phyloP scores from a whole-genome alignment of 2,797 vertebrate species.

The Hemibagrus guttatus region DNA sequence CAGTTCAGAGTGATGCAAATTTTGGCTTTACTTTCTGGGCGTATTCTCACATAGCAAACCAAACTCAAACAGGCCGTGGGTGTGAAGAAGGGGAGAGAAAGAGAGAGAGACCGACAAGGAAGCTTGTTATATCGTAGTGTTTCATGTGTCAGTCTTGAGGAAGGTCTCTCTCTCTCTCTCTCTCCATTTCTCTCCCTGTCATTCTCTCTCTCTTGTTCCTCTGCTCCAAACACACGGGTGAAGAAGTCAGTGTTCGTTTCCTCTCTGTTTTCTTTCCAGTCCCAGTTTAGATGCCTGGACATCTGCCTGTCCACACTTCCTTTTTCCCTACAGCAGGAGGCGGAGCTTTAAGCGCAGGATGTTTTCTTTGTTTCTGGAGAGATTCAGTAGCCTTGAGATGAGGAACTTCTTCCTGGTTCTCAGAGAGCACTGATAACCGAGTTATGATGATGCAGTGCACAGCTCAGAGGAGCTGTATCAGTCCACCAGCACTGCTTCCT shows the following conservation, averaged over 20 bases:
- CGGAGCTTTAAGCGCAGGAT: neutral
- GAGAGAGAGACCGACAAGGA: conserved; percentile 6
- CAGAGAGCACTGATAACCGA: neutral
- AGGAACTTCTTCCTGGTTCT: neutral
- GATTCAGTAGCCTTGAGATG: neutral
- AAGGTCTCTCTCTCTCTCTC: neutral
- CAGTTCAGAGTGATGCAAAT: neutral
- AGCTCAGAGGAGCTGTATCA: conserved; percentile 8
- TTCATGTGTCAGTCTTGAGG: neutral
- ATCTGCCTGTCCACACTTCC: neutral
- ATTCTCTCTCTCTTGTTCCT: too few species aligned
- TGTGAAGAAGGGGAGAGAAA: conserved; percentile 12
- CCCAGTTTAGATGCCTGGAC: neutral
- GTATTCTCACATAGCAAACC: conserved; percentile 8
- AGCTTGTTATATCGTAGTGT: too few species aligned
- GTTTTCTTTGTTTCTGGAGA: conserved; percentile 13
- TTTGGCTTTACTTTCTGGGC: conserved; percentile 11
- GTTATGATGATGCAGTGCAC: neutral
- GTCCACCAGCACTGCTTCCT: conserved; percentile 5
- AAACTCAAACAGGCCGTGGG: conserved; percentile 16
- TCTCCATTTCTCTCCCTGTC: too few species aligned
- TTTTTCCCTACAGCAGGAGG: too few species aligned
- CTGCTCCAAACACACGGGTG: neutral
- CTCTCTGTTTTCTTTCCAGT: neutral
- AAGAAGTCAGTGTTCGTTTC: neutral